Evolutionary conservation across 2,888 invertebrate species (phyloP).

Genomic region (Toxonevra muliebris): DNA sequence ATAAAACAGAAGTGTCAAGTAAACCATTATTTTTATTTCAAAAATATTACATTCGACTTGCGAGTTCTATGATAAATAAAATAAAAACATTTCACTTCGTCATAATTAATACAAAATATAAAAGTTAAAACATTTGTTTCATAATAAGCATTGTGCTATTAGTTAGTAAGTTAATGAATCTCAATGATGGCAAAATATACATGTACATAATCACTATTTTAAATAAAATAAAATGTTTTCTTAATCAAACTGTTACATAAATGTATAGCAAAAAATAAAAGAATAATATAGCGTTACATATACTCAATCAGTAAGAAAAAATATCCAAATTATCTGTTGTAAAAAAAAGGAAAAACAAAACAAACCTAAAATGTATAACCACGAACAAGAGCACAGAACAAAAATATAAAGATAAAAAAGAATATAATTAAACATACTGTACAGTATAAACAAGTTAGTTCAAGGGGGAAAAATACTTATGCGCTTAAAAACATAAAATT

Average conservation of each 20-base stretch:
- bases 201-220: constrained; percentile 38
- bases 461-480: constrained; percentile 9
- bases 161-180: too few relatives aligned
- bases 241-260: constrained; percentile 27
- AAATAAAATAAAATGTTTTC: constrained; percentile 46
- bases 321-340: not conserved
- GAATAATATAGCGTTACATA: not conserved
- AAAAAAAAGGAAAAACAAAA: too few relatives aligned
- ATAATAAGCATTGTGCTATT: not conserved
- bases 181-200: too few relatives aligned
- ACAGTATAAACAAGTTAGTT: too few relatives aligned
- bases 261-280: constrained; percentile 27
- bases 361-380: not conserved
- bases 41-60: not conserved
- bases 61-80: not conserved
- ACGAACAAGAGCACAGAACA: not conserved
- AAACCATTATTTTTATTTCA: not conserved
- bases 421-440: too few relatives aligned
- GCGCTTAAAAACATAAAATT: constrained; percentile 6
- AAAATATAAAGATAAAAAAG: too few relatives aligned
- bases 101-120: constrained; percentile 14
- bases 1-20: not conserved
- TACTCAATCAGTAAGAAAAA: not conserved
- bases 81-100: constrained; percentile 10
- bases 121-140: constrained; percentile 14